Evolutionary conservation across 2,888 invertebrate species (phyloP).

Genomic region (Congeria kusceri): DNA sequence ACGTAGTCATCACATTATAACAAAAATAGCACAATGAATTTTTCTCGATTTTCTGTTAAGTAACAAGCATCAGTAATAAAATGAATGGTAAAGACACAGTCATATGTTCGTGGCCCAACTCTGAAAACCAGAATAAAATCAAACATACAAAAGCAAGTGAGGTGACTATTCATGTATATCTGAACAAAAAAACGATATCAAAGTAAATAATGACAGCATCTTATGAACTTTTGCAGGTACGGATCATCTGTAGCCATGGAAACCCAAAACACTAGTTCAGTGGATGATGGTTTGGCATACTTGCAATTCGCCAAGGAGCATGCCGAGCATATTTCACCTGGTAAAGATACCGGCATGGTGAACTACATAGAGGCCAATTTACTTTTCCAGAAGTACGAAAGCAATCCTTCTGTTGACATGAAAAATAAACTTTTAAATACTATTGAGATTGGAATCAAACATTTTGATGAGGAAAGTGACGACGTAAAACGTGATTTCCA

Average conservation of each 20-base stretch:
- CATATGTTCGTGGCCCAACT: no score
- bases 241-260: conserved; percentile 35
- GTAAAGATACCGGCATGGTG: conserved; percentile 65
- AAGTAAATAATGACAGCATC: neutral
- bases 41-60: no score
- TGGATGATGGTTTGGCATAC: conserved; percentile 43
- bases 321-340: conserved; percentile 42
- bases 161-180: no score
- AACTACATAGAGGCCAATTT: conserved; percentile 63
- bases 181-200: no score
- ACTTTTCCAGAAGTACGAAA: conserved; percentile 54
- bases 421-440: conserved; percentile 52
- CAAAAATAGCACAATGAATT: no score
- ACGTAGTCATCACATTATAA: no score
- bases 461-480: conserved; percentile 56
- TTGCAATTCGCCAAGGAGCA: conserved; percentile 54
- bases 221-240: conserved; percentile 20
- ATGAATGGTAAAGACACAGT: no score
- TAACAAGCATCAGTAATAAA: no score
- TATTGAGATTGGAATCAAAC: conserved; percentile 46
- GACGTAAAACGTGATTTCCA: conserved; percentile 58
- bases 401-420: conserved; percentile 21
- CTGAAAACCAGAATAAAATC: no score
- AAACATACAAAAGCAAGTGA: no score
- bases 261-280: conserved; percentile 10